Percentiles rank a stretch among this genome's conserved stretches.
These are phyloP conservation scores for Lampropteryx suffumata DNA, from an alignment of 2,888 invertebrate species.

Conservation along the genomic window DNA sequence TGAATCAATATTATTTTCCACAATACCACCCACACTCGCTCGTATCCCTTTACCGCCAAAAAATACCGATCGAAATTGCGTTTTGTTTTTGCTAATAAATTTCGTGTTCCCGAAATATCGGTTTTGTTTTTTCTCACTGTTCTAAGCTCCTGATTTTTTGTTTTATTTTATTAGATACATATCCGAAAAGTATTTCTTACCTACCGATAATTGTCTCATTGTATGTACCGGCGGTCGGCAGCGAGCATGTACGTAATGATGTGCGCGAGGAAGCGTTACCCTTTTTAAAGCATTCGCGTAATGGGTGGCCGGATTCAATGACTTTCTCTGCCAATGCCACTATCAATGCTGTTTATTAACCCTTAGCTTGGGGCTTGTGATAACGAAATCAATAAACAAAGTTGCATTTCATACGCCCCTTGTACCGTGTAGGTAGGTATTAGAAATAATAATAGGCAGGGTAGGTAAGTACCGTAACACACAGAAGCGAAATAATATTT, in stretches of 20 bases:
- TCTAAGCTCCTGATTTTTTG: background rate
- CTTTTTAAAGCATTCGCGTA: slow-evolving; percentile 75
- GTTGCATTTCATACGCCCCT: too few relatives aligned
- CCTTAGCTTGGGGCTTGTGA: slow-evolving; percentile 4
- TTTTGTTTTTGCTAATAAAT: slow-evolving; percentile 35
- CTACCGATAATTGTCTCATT: slow-evolving; percentile 79
- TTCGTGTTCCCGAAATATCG: background rate
- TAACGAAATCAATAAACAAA: too few relatives aligned
- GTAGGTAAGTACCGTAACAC: too few relatives aligned
- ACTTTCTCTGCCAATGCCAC: slow-evolving; percentile 72
- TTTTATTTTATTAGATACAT: background rate
- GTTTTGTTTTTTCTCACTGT: background rate
- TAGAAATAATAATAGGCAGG: too few relatives aligned
- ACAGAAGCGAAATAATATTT: too few relatives aligned
- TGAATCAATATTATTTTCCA: too few relatives aligned
- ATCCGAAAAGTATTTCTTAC: slow-evolving; percentile 38
- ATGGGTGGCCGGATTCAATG: slow-evolving; percentile 59
- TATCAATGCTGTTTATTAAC: slow-evolving; percentile 22
- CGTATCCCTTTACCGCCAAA: slow-evolving; percentile 41
- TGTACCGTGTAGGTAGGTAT: too few relatives aligned
- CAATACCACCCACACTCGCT: too few relatives aligned
- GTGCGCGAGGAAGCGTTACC: slow-evolving; percentile 62
- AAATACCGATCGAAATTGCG: slow-evolving; percentile 20
- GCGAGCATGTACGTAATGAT: slow-evolving; percentile 67
- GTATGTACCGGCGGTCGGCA: slow-evolving; percentile 64